Percentiles rank a stretch among this genome's conserved stretches.
Conservation (phyloP, 2,888 invertebrate genomes). For the Drosophila quinaria region DNA sequence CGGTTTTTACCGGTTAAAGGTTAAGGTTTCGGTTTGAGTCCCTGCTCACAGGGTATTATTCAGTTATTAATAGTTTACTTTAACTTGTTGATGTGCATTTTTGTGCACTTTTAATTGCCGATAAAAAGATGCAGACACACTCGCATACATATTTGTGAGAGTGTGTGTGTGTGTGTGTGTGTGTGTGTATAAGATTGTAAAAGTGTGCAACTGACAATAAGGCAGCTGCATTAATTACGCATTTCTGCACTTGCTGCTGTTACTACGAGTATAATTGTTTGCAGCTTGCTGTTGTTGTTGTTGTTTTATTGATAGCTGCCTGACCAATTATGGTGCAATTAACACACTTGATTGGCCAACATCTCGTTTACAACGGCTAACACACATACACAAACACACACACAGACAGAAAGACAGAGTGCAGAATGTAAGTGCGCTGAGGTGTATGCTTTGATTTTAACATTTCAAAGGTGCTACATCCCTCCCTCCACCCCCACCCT, state of each 20-base stretch:
- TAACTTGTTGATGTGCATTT: conserved; percentile 4
- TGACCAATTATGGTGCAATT: conserved; percentile 81
- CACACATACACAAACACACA: conserved; percentile 11
- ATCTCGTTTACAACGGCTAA: conserved; percentile 30
- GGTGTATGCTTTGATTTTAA: conserved; percentile 52
- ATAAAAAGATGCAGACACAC: not conserved
- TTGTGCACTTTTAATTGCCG: conserved; percentile 12
- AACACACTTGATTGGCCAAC: conserved; percentile 77
- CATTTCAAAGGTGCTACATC: conserved; percentile 61
- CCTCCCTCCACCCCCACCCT: not conserved
- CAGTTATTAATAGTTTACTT: not conserved
- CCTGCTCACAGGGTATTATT: conserved; percentile 2
- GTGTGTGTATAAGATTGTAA: not conserved
- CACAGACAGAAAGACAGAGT: not conserved
- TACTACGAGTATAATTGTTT: conserved; percentile 12
- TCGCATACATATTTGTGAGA: not conserved
- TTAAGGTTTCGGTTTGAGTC: no score
- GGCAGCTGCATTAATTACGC: conserved; percentile 75
- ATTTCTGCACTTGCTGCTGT: conserved; percentile 49
- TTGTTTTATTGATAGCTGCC: conserved; percentile 62
- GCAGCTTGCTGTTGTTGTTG: conserved; percentile 15
- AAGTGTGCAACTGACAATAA: conserved; percentile 56
- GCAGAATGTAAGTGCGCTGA: conserved; percentile 24
- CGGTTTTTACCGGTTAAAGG: no score
- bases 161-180: conserved; percentile 5